Conservation (phyloP, 2,797 vertebrate species). For the Pseudotriccus pelzelni region DNA sequence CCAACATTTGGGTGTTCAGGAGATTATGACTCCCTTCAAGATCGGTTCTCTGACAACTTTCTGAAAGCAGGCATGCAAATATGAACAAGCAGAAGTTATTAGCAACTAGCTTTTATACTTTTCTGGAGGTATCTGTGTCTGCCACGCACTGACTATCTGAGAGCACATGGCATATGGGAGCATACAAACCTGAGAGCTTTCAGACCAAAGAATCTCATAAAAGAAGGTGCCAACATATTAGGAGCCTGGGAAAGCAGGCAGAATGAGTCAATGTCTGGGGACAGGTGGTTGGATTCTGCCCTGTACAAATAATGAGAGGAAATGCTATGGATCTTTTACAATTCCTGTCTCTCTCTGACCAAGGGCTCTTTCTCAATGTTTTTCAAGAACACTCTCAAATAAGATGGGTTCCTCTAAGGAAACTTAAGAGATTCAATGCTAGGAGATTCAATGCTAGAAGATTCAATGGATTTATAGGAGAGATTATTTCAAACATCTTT, state of each 20-base stretch:
- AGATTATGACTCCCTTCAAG: background rate
- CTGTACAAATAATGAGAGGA: background rate
- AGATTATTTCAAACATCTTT: background rate
- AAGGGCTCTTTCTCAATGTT: background rate
- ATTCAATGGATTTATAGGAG: background rate
- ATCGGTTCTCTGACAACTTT: background rate
- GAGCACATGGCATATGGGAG: background rate
- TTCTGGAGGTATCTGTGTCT: background rate
- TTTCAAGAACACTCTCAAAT: background rate
- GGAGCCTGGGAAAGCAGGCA: background rate
- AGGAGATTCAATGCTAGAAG: background rate
- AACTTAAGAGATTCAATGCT: background rate
- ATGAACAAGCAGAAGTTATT: background rate
- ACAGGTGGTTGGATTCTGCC: background rate
- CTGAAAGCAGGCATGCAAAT: background rate
- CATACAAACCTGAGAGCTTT: background rate
- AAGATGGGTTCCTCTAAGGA: background rate
- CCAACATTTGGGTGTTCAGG: conserved; percentile 17
- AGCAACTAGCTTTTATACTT: background rate
- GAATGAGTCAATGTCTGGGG: background rate
- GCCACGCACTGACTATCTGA: background rate
- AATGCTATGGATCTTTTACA: background rate
- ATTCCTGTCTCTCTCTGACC: background rate
- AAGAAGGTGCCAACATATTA: background rate
- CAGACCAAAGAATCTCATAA: background rate